Conservation (phyloP, 2,888 invertebrate species). For the Cephus pulcher region DNA sequence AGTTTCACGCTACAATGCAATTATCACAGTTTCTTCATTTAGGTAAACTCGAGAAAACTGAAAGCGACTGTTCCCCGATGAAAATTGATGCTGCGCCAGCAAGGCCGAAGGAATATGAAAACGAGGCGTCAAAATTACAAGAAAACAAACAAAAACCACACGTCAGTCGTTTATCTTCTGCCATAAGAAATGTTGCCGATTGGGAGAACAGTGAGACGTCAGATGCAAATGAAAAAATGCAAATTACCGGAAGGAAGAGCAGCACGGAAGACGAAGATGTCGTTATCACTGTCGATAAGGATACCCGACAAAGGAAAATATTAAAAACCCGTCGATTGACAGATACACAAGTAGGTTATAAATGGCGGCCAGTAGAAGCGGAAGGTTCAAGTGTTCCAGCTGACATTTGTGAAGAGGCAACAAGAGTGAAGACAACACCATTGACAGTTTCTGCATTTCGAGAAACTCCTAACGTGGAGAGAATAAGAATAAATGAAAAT, state of each 20-base stretch:
- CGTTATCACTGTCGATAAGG: conserved; percentile 37
- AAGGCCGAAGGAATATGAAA: background rate
- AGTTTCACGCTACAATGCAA: background rate
- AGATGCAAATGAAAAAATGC: background rate
- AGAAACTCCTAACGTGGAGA: conserved; percentile 43
- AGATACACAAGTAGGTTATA: conserved; percentile 44
- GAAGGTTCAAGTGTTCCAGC: background rate
- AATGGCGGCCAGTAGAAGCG: conserved; percentile 30
- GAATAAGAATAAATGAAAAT: conserved; percentile 50
- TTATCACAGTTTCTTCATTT: background rate
- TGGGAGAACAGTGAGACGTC: background rate
- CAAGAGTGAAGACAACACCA: conserved; percentile 22
- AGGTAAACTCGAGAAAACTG: background rate
- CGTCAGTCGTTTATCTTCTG: background rate
- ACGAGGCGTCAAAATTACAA: background rate
- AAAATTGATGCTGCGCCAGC: background rate
- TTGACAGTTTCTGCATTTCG: conserved; percentile 30
- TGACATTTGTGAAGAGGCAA: conserved; percentile 9
- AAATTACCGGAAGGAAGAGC: background rate
- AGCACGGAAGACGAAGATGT: conserved; percentile 31
- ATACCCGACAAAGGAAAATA: conserved; percentile 39
- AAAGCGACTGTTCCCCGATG: background rate
- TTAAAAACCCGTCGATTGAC: conserved; percentile 49
- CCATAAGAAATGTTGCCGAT: background rate
- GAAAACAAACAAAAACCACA: background rate